Evolutionary conservation across 2,888 invertebrate species (phyloP).

Genomic region (Gari tellinella): DNA sequence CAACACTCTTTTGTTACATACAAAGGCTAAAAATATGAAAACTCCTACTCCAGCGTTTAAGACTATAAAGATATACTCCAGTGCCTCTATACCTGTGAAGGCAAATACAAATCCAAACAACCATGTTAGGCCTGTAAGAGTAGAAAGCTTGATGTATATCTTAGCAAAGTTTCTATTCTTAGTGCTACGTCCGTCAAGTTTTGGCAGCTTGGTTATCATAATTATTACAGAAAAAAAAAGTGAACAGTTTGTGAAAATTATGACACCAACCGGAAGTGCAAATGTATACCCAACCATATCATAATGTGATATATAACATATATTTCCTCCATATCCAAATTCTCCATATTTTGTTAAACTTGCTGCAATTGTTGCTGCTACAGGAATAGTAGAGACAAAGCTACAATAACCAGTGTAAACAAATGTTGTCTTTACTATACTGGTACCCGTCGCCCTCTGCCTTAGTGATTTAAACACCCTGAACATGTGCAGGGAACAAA

Average conservation of each 20-base stretch:
- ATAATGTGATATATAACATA: conserved; percentile 38
- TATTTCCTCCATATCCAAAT: conserved; percentile 35
- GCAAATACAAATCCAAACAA: conserved; percentile 39
- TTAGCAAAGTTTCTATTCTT: conserved; percentile 33
- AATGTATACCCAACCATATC: conserved; percentile 42
- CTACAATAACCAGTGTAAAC: conserved; percentile 32
- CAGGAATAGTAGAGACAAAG: conserved; percentile 8
- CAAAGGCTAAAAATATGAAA: conserved; percentile 48
- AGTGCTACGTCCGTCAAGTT: conserved; percentile 8
- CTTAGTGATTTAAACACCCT: conserved; percentile 5
- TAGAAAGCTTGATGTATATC: conserved; percentile 45
- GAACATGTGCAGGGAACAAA: conserved; percentile 39
- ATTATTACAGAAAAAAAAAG: conserved; percentile 33
- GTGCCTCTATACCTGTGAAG: conserved; percentile 11
- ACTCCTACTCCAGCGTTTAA: conserved; percentile 49
- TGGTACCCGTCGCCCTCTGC: background rate
- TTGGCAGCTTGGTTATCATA: conserved; percentile 26
- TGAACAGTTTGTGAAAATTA: conserved; percentile 25
- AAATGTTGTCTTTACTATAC: conserved; percentile 1
- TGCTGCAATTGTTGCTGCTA: conserved; percentile 21
- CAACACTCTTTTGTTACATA: conserved; percentile 40
- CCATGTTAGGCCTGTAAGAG: conserved; percentile 51
- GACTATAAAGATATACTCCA: conserved; percentile 50
- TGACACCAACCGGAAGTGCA: conserved; percentile 27
- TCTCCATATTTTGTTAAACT: background rate